These are phyloP conservation scores for Nomada fabriciana DNA, from an alignment of 2,888 invertebrate genomes.

Conservation along the genomic window DNA sequence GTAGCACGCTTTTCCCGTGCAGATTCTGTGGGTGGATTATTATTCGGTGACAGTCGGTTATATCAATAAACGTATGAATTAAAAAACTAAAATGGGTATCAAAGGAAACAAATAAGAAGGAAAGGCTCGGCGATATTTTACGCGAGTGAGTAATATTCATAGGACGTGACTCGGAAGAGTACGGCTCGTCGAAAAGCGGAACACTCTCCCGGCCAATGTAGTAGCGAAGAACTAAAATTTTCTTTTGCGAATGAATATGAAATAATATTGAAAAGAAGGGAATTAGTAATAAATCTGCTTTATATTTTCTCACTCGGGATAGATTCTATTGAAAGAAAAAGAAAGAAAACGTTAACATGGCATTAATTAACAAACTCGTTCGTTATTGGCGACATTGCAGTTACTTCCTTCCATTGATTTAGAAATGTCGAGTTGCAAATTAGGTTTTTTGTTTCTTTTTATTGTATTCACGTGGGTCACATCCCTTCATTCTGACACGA, in stretches of 20 bases:
- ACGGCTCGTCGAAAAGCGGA: conserved; percentile 65
- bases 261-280: conserved; percentile 21
- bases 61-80: conserved; percentile 33
- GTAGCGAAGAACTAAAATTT: conserved; percentile 28
- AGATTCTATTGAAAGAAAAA: conserved; percentile 29
- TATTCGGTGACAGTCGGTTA: conserved; percentile 41
- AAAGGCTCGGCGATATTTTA: conserved; percentile 61
- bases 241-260: conserved; percentile 31
- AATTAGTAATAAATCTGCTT: conserved; percentile 49
- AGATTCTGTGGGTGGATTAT: conserved; percentile 48
- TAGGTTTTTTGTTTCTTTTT: conserved; percentile 21
- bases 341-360: no score
- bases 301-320: conserved; percentile 65
- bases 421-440: conserved; percentile 24
- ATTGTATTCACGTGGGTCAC: background rate
- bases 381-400: conserved; percentile 9
- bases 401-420: conserved; percentile 48
- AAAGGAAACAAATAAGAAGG: background rate
- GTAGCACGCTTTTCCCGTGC: conserved; percentile 45
- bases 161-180: conserved; percentile 62
- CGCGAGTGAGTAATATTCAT: conserved; percentile 61
- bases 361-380: conserved; percentile 14
- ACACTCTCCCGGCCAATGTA: conserved; percentile 45
- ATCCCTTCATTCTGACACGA: background rate
- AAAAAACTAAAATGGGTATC: conserved; percentile 16